Conservation (phyloP, 2,888 invertebrate species). For the Malthinus flaveolus region DNA sequence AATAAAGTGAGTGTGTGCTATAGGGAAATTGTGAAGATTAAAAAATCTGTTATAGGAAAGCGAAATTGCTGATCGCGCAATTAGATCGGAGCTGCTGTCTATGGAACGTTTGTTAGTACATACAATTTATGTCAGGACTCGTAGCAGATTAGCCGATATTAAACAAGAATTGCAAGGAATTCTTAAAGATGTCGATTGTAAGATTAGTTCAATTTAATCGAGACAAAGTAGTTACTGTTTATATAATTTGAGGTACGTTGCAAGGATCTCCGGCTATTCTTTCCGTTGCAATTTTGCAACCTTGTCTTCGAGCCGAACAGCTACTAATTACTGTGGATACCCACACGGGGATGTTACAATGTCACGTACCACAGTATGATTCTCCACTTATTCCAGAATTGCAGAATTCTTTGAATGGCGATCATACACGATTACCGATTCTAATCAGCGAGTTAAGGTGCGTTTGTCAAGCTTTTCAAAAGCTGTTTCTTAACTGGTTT, state of each 20-base stretch:
- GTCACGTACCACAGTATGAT: conserved; percentile 90
- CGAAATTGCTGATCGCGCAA: conserved; percentile 75
- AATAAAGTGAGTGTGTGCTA: conserved; percentile 58
- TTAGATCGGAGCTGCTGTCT: conserved; percentile 88
- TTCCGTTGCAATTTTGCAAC: conserved; percentile 85
- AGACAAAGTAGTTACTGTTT: neutral
- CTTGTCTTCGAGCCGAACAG: conserved; percentile 90
- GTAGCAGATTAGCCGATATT: conserved; percentile 80
- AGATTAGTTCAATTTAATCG: conserved; percentile 40
- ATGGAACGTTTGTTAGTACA: conserved; percentile 94
- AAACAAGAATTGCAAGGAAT: conserved; percentile 75
- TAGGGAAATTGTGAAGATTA: neutral
- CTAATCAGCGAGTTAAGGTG: conserved; percentile 68
- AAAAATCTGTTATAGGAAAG: conserved; percentile 54
- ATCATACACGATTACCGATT: conserved; percentile 67
- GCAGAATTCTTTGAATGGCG: conserved; percentile 77
- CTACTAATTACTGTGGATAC: conserved; percentile 92
- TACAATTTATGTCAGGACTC: conserved; percentile 91
- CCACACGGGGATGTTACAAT: conserved; percentile 88
- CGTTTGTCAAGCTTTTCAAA: conserved; percentile 4
- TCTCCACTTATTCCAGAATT: conserved; percentile 81
- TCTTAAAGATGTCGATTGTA: conserved; percentile 73
- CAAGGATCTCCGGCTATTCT: conserved; percentile 92
- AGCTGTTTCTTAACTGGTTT: neutral
- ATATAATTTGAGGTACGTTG: conserved; percentile 67